Percentiles rank a stretch among this genome's conserved stretches.
Evolutionary conservation across 2,113 vertebrate species (phyloP).

Genomic region (Macaca mulatta): DNA sequence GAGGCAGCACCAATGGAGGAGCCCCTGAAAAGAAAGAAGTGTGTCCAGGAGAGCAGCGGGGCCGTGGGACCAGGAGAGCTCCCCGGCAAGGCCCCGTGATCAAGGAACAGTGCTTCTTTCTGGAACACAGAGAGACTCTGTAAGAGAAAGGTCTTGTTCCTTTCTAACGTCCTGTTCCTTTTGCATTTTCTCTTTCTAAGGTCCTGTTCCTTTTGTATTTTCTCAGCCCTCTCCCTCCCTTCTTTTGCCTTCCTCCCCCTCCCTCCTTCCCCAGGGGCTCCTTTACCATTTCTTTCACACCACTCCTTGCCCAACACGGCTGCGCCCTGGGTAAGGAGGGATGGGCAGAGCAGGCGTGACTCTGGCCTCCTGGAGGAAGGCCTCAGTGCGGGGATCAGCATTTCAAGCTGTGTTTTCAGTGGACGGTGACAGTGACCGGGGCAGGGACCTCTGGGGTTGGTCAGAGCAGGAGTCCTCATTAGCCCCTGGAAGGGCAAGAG

Average conservation of each 20-base stretch:
- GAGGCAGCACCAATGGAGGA: accelerated
- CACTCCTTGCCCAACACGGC: no score
- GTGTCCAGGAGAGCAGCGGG: no score
- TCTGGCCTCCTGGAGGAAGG: accelerated
- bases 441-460: background rate
- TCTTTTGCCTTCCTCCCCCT: no score
- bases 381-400: background rate
- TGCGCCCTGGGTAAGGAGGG: background rate
- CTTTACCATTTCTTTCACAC: background rate
- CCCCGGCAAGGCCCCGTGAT: background rate
- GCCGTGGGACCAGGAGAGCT: no score
- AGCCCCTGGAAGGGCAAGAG: background rate
- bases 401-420: background rate
- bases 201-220: no score
- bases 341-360: no score
- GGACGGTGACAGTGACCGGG: background rate
- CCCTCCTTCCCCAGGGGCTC: no score
- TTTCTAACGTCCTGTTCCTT: background rate
- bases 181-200: no score
- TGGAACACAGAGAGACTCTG: no score
- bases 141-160: no score
- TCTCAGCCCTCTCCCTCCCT: background rate
- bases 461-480: background rate
- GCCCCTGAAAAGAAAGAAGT: no score
- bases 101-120: background rate